A percentile compares a stretch with the other conserved stretches of the same genome.
phyloP scores from a whole-genome alignment of 2,797 vertebrate genomes.

The Bovichtus variegatus region DNA sequence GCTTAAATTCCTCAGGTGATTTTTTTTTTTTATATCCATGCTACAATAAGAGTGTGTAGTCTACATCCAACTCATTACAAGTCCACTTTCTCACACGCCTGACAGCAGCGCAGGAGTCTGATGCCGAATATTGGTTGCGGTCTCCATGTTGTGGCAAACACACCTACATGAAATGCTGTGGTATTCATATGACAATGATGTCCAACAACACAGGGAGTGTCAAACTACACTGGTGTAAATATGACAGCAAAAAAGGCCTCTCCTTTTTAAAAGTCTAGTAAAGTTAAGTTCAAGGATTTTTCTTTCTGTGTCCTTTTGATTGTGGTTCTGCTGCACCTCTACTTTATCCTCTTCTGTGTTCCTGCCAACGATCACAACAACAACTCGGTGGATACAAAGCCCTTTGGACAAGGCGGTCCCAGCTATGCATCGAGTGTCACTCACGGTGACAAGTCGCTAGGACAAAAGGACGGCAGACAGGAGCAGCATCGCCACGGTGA shows the following conservation, averaged over 20 bases:
- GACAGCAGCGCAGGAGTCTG: slow-evolving; percentile 45
- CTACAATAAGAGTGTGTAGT: slow-evolving; percentile 63
- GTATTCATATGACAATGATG: slow-evolving; percentile 40
- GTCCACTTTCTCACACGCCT: slow-evolving; percentile 22
- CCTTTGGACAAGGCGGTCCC: slow-evolving; percentile 71
- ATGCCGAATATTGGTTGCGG: slow-evolving; percentile 35
- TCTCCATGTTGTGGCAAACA: slow-evolving; percentile 42
- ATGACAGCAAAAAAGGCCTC: slow-evolving; percentile 78
- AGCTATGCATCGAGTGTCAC: slow-evolving; percentile 44
- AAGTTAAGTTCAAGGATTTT: slow-evolving; percentile 46
- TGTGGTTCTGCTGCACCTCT: slow-evolving; percentile 44
- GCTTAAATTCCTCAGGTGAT: slow-evolving; percentile 46
- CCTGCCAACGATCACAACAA: slow-evolving; percentile 44
- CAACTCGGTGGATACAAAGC: slow-evolving; percentile 65
- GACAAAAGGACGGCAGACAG: slow-evolving; percentile 89
- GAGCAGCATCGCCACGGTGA: slow-evolving; percentile 91
- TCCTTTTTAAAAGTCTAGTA: slow-evolving; percentile 60
- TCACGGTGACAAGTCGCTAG: slow-evolving; percentile 82
- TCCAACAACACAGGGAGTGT: slow-evolving; percentile 57
- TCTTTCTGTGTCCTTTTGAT: slow-evolving; percentile 31
- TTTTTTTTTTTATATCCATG: slow-evolving; percentile 46
- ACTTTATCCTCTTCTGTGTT: slow-evolving; percentile 18
- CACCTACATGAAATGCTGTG: slow-evolving; percentile 54
- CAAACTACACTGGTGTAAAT: slow-evolving; percentile 56
- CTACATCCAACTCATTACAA: slow-evolving; percentile 41